Conservation (phyloP, 2,888 invertebrate species). For the Drosophila limbata region DNA sequence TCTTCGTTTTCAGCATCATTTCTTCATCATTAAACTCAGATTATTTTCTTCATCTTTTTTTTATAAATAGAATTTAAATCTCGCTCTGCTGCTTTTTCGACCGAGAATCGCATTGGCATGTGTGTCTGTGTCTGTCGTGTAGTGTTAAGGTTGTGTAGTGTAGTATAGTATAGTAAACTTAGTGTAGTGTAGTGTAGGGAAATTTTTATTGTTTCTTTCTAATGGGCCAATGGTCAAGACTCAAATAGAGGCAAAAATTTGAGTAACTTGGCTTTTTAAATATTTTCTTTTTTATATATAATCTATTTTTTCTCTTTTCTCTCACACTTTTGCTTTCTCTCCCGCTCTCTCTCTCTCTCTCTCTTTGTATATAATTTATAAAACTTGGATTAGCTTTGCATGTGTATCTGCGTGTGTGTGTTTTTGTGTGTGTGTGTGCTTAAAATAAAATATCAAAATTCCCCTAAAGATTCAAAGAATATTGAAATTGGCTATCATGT, state of each 20-base stretch:
- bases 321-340: not conserved
- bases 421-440: conserved; percentile 16
- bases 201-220: conserved; percentile 4
- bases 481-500: conserved; percentile 3
- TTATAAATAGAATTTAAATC: conserved; percentile 14
- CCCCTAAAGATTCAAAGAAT: conserved; percentile 16
- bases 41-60: not conserved
- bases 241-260: no score
- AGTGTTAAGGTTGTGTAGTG: not conserved
- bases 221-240: not conserved
- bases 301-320: not conserved
- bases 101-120: conserved; percentile 29
- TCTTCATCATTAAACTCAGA: conserved; percentile 1
- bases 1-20: not conserved
- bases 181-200: not conserved
- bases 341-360: conserved; percentile 11
- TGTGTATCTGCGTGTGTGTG: conserved; percentile 6
- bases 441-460: conserved; percentile 23
- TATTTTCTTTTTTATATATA: not conserved
- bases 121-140: conserved; percentile 21
- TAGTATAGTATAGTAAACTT: not conserved
- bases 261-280: not conserved
- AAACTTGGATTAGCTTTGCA: conserved; percentile 18
- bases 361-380: conserved; percentile 12
- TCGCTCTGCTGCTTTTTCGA: conserved; percentile 42